Evolutionary conservation across 2,113 vertebrate species (phyloP), one percentile per base, ranked within the genome.

Genomic region (Seriola rivoliana): DNA sequence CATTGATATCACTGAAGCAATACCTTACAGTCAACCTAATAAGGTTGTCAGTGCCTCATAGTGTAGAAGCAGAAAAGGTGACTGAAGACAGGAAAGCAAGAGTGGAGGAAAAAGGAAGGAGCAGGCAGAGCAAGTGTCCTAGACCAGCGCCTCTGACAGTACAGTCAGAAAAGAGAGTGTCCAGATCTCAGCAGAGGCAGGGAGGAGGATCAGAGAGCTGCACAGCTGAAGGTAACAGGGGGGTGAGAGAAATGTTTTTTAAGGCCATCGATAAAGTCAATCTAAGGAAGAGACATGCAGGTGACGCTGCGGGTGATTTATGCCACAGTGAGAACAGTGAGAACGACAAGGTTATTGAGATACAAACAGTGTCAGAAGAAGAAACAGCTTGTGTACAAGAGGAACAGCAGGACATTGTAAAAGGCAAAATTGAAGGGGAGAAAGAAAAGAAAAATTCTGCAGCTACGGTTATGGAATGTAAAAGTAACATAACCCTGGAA

Each of bases 11-110:
- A 14, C 88, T 95, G 80, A 96, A 92, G 68, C 94, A 93, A 89
- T 95, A 96, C 73, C 75, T 96, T 34, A 94, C 86, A 14, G 95
- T 96, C 46, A 92, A 85, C 66, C 87, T 96, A 34, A 94, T 93
- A 5, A 91, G 95, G 85, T 74, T 96, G 44, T 72, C 92, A 1
- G 23, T 92, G 63, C 81, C 85, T 44, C 86, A 72, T 29, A 64
- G 79, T 58, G 7, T 75, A 74, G 81, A 74, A 68, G 67, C 59
- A 40, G 89, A 75, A 58, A 83, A 62, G 29, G n/a, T 54, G 14
- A 19, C 57, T 52, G 81, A 88, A 68, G 81, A 25, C 17, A 38
- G 60, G 63, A 76, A 34, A 63, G 60, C 23, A 32, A 46, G 70
- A 14, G 82, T 52, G 64, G 44, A 29, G 36, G 14, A 77, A n/a